These are phyloP conservation scores for Chaenocephalus aceratus DNA, from an alignment of 2,113 vertebrate genomes.

Conservation along the genomic window DNA sequence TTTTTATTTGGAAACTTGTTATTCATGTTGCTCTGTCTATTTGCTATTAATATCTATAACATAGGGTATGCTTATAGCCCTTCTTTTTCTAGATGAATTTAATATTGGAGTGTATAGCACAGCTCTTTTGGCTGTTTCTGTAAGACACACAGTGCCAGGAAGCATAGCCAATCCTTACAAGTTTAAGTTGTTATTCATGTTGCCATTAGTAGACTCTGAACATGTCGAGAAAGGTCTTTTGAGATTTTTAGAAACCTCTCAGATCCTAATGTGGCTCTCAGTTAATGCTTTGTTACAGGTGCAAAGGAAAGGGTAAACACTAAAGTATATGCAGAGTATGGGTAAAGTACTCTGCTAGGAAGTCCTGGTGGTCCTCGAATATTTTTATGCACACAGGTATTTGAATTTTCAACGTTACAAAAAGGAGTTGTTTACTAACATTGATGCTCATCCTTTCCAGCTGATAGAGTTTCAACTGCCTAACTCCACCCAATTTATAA, in stretches of 20 bases:
- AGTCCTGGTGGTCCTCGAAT: neutral
- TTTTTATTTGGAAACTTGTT: neutral
- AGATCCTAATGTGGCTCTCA: neutral
- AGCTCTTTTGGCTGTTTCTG: neutral
- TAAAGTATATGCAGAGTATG: neutral
- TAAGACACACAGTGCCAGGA: neutral
- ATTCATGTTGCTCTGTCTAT: neutral
- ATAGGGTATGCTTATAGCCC: neutral
- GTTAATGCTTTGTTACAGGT: neutral
- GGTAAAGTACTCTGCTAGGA: neutral
- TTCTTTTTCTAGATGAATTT: neutral
- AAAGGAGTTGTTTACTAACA: neutral
- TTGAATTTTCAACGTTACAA: neutral
- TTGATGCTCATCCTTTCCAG: too few species aligned
- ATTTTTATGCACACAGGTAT: neutral
- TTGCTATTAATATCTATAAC: constrained; percentile 4
- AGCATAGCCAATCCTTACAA: neutral
- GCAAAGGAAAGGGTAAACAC: neutral
- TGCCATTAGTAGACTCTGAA: neutral
- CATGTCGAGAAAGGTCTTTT: neutral
- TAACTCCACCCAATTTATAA: neutral
- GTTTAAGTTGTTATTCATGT: neutral
- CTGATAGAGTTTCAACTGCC: too few species aligned
- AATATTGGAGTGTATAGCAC: neutral
- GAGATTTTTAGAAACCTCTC: constrained; percentile 3